Conservation (phyloP, 2,113 vertebrate species). For the Trichechus manatus region DNA sequence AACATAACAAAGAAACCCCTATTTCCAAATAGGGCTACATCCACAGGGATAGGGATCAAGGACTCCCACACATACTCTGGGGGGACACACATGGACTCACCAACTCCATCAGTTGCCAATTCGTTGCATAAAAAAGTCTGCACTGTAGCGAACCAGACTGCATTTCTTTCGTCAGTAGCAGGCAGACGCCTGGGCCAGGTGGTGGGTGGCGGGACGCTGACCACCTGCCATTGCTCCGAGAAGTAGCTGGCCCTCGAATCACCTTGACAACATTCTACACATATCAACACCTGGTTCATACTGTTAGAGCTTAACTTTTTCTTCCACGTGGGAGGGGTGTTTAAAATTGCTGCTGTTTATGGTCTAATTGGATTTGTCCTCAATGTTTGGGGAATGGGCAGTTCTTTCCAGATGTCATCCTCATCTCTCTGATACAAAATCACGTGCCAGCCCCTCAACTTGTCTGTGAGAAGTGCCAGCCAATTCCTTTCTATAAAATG, state of each 20-base stretch:
- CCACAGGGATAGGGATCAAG: too few species aligned
- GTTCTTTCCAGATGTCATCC: not conserved
- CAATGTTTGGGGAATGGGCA: fast-evolving
- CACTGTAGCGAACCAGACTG: not conserved
- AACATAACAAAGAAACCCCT: too few species aligned
- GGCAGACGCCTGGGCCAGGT: not conserved
- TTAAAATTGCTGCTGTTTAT: not conserved
- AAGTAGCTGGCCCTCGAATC: not conserved
- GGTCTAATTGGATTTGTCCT: not conserved
- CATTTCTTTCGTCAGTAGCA: fast-evolving
- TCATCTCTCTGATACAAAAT: not conserved
- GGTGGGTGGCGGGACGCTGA: too few species aligned
- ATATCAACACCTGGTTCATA: not conserved
- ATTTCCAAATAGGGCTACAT: too few species aligned
- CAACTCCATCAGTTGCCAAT: fast-evolving
- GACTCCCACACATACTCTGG: not conserved
- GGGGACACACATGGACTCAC: not conserved
- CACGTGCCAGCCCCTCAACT: fast-evolving
- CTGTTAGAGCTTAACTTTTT: not conserved
- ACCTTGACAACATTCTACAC: not conserved
- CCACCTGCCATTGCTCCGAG: not conserved
- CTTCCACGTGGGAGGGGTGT: not conserved
- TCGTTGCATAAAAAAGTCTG: fast-evolving
- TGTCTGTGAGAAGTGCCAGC: not conserved
- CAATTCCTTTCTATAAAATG: not conserved